Base-by-base conservation (phyloP, 2,888 invertebrate species). In the Frankliniella fusca region DNA sequence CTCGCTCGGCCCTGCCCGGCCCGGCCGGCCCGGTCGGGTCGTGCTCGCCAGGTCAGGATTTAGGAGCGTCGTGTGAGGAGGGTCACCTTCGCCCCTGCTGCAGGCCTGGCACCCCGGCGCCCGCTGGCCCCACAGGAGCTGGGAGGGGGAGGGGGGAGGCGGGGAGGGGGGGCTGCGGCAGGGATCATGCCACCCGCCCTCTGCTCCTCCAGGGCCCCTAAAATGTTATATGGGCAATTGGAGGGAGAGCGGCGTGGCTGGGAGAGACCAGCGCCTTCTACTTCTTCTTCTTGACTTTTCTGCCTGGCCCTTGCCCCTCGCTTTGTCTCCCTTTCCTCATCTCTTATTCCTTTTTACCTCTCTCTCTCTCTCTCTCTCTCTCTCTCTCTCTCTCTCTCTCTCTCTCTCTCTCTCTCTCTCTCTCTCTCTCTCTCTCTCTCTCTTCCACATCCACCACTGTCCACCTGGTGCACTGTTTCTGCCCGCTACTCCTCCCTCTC, bases 191-290 rank as follows among this genome's bases (percentile, higher is more conserved):
- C 23, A 27, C 70, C 9, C 70, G 23, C 12, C 27, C 23, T 27
- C 70, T 12, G 23, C 12, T 27, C 70, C 12, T 27, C 70, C 70
- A 23, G 70, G 70, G 12, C 70, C 27, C 70, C 70, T 76, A 76
- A 76, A 76, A 76, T 76, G 70, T 76, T 76, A 76, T 76, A 76
- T 76, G 70, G 70, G 70, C 70, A 70, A 70, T 70, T 70, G 70
- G 70, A n/a, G n/a, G n/a, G n/a, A 76, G 70, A 76, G 70, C 70
- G 70, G 70, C 70, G 70, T 76, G 70, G n/a, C 38, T 38, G 38
- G 3, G 38, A 5, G 38, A 38, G 38, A 38, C 38, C 38, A 38
- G 38, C 38, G 38, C 38, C 38, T 5, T 38, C 38, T 38, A 38
- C 38, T 38, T 38, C 38, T 38, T 38, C 38, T 38, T 38, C 38